Base-by-base conservation (phyloP, 2,888 invertebrate species). In the Morinoia aosen region DNA sequence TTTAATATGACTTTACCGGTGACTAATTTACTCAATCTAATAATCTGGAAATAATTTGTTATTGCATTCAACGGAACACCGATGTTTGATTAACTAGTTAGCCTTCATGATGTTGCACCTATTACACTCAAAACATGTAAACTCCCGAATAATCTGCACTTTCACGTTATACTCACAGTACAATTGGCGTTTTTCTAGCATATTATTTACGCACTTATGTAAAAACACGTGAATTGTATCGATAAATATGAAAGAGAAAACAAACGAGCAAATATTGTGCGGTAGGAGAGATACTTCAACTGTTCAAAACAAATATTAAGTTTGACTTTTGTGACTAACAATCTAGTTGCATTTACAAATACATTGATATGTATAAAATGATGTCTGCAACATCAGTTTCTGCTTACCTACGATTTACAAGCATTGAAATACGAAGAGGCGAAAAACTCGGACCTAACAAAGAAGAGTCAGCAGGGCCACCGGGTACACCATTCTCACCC, bases 401-500 rank as follows among this genome's bases (percentile, higher is more conserved):
- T 40, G 48, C 40, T 39, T 90, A 90, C 90, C 48, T 40, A 90
- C 40, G 10, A 11, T 16, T 8, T 90, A 16, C 14, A 39, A 48
- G 8, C 40, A 90, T 48, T 90, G 16, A 16, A 90, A 19, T 11
- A 90, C 5, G 40, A 39, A 88, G 88, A 40, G 40, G 16, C 12
- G 40, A 90, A 90, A 90, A 90, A 19, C 33, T 40, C 90, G 90
- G 25, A 48, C 16, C 12, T 14, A 90, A 90, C 39, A 48, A 90
- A 90, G 48, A 40, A 48, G 48, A 90, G 90, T 90, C 39, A 90
- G 19, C 90, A 48, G 48, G 48, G 90, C 90, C 90, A 90, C 90
- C 90, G 90, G 90, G 90, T 90, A 90, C 90, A 48, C 90, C 40
- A 3, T 33, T 56, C 48, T 93, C 93, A 93, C 93, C 57, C 93